A percentile compares a stretch with the other conserved stretches of the same genome.
These are phyloP conservation scores for Wiebesia pumilae DNA, from an alignment of 1,140 invertebrate genomes.

Conservation along the genomic window DNA sequence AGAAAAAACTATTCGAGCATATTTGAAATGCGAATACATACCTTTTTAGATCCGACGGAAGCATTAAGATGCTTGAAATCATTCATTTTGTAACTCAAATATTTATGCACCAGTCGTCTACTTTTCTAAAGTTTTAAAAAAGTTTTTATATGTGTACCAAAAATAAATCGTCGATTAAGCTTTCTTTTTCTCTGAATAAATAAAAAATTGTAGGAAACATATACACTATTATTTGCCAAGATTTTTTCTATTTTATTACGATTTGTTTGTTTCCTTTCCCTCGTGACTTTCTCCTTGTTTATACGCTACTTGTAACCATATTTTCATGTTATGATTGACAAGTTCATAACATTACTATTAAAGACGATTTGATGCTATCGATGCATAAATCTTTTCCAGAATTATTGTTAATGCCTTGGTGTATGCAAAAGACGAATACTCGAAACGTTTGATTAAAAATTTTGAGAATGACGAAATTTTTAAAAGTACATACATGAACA, in stretches of 20 bases:
- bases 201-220: conserved; percentile 6
- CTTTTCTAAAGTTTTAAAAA: not conserved
- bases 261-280: not conserved
- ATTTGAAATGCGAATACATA: not conserved
- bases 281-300: conserved; percentile 36
- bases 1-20: not conserved
- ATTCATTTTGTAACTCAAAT: not conserved
- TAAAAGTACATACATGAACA: too few species aligned
- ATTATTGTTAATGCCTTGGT: conserved; percentile 23
- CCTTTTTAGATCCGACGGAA: not conserved
- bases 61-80: not conserved
- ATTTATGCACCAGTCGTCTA: not conserved
- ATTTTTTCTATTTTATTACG: not conserved
- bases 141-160: not conserved
- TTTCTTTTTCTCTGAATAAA: conserved; percentile 17
- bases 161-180: conserved; percentile 8
- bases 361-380: not conserved
- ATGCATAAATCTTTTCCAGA: conserved; percentile 32
- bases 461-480: not conserved
- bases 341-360: conserved; percentile 38
- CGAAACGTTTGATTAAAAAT: not conserved
- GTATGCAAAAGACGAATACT: not conserved
- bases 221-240: not conserved
- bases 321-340: conserved; percentile 40
- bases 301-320: conserved; percentile 20